Evolutionary conservation across 2,797 vertebrate genomes (phyloP), one percentile per base, ranked within the genome.

Genomic region (Sebastes oblongus): DNA sequence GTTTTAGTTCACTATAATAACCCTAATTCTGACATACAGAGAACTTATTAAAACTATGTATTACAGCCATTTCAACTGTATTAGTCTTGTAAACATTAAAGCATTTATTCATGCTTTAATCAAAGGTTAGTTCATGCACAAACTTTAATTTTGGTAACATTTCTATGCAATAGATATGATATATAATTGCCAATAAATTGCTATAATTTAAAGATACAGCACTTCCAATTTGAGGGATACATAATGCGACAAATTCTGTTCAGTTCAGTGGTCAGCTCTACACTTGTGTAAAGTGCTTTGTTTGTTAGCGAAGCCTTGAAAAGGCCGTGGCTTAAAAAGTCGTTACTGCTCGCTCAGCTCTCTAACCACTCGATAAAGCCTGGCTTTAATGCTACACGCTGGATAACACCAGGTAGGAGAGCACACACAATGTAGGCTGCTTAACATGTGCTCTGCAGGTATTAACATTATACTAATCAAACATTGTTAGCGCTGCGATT

Each of bases 281-380:
- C 25, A 27, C 61, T 77, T 65, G 55, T 75, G 29, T 71, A 66
- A 78, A 73, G 13, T 54, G 77, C 80, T 78, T 75, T 70, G 58
- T 84, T 82, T 82, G 80, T 88, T 83, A 75, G 60, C 75, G 70
- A 62, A 70, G 69, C 66, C 29, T 62, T 82, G 69, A 78, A 77
- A 84, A 83, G 74, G 68, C 85, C 77, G 24, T 20, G 56, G 82
- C 84, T 91, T 89, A 86, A 84, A 88, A 82, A 86, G 85, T 87
- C 65, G 58, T 90, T 91, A 90, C 85, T 91, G 84, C 87, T 91
- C 89, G 69, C 83, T 88, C 86, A 88, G 88, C 92, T 93, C 77
- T 90, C 83, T 85, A 88, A 91, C 84, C 80, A 79, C 81, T 92
- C 86, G 66, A 87, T 93, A 92, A 89, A 89, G 72, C 76, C 72